phyloP scores from a whole-genome alignment of 1,140 invertebrate species.

The Heliconius eleuchia region DNA sequence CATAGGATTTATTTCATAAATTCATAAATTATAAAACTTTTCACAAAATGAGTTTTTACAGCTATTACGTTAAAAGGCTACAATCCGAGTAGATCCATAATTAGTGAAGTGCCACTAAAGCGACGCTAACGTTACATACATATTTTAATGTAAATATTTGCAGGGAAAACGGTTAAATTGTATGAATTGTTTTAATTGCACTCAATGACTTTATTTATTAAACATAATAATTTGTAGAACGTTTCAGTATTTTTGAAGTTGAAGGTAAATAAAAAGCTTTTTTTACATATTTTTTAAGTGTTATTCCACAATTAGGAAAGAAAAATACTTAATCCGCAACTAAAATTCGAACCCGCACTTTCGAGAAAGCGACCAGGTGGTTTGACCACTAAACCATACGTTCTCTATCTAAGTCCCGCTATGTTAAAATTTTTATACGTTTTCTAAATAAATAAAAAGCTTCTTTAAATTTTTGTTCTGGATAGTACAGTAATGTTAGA shows the following conservation, averaged over 20 bases:
- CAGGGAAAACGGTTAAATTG: background rate
- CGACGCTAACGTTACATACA: background rate
- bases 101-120: background rate
- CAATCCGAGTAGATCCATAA: background rate
- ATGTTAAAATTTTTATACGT: too few relatives aligned
- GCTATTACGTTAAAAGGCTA: background rate
- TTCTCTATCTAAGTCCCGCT: too few relatives aligned
- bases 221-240: background rate
- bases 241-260: too few relatives aligned
- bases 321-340: too few relatives aligned
- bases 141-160: background rate
- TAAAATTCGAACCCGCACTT: too few relatives aligned
- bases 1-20: background rate
- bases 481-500: too few relatives aligned
- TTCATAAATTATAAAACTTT: background rate
- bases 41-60: background rate
- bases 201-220: background rate
- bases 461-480: background rate
- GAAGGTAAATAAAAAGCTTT: too few relatives aligned
- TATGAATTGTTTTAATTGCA: constrained; percentile 2
- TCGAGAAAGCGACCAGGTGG: too few relatives aligned
- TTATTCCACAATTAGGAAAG: too few relatives aligned
- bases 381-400: too few relatives aligned
- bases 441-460: too few relatives aligned
- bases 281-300: too few relatives aligned